phyloP scores from a whole-genome alignment of 2,797 vertebrate genomes.

The Clarias platycephalus region DNA sequence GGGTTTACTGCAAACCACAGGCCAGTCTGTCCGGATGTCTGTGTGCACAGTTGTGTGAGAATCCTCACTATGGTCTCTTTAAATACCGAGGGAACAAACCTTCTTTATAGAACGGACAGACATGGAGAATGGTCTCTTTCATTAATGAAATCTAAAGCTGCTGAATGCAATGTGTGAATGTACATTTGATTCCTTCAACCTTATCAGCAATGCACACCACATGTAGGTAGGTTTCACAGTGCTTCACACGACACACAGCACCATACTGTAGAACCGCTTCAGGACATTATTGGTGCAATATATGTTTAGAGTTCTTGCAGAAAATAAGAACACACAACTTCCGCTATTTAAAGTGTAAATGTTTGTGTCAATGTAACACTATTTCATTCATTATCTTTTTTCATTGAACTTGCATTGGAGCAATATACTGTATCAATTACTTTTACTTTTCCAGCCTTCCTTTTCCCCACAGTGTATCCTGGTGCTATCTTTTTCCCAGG shows the following conservation, averaged over 20 bases:
- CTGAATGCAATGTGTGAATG: conserved; percentile 31
- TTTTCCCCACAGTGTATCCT: too few species aligned
- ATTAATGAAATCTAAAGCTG: conserved; percentile 46
- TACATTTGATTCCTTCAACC: conserved; percentile 27
- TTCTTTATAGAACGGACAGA: conserved; percentile 38
- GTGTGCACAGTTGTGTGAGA: conserved; percentile 1
- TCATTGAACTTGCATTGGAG: not conserved
- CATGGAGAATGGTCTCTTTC: conserved; percentile 44
- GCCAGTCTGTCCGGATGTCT: not conserved
- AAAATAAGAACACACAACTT: not conserved
- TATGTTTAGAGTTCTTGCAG: not conserved
- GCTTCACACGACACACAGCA: not conserved
- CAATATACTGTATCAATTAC: not conserved
- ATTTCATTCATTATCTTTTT: not conserved
- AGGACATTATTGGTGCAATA: not conserved
- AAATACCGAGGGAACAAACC: conserved; percentile 43
- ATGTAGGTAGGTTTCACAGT: not conserved
- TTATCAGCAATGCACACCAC: conserved; percentile 15
- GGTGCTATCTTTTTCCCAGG: too few species aligned
- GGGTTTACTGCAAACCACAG: conserved; percentile 37
- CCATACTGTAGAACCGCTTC: not conserved
- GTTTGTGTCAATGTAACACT: not conserved
- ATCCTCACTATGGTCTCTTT: conserved; percentile 30
- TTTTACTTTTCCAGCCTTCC: not conserved
- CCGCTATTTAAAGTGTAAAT: not conserved